These are phyloP conservation scores for Morus bassanus DNA, from an alignment of 2,797 vertebrate genomes.

Conservation along the genomic window DNA sequence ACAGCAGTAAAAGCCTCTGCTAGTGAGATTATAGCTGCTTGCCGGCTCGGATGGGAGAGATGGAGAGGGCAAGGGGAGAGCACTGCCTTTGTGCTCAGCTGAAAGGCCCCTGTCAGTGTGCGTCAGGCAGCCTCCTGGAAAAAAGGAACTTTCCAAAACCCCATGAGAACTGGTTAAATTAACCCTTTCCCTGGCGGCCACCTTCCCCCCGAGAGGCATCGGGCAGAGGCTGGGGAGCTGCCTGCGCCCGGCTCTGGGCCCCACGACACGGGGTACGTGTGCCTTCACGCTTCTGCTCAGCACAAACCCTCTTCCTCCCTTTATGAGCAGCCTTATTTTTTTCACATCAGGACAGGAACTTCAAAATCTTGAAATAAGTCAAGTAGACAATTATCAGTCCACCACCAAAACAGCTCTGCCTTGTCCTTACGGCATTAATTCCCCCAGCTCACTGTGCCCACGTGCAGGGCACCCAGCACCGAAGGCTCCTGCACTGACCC, in stretches of 20 bases:
- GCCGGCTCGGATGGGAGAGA: slow-evolving; percentile 1
- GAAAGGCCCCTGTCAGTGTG: slow-evolving; percentile 38
- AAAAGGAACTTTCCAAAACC: slow-evolving; percentile 20
- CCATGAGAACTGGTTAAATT: slow-evolving; percentile 20
- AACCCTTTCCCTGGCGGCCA: slow-evolving; percentile 8
- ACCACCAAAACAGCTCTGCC: not conserved
- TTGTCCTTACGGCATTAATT: not conserved
- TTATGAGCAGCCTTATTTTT: not conserved
- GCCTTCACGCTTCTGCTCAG: not conserved
- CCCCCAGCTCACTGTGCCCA: rapidly evolving
- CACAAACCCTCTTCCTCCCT: not conserved
- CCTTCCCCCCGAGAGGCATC: not conserved
- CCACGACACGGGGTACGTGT: rapidly evolving
- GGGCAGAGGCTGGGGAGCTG: not conserved
- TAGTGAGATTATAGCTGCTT: slow-evolving; percentile 70
- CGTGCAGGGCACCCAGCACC: not conserved
- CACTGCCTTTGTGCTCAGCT: slow-evolving; percentile 39
- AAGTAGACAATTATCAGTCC: not conserved
- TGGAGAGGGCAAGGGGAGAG: slow-evolving; percentile 35
- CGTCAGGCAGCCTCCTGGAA: slow-evolving; percentile 54
- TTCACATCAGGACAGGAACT: not conserved
- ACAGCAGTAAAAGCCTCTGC: slow-evolving; percentile 62
- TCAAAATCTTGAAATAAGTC: not conserved
- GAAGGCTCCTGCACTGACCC: not conserved
- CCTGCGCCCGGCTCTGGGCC: not conserved